A percentile compares a stretch with the other conserved stretches of the same genome.
These are phyloP conservation scores for Ictalurus furcatus DNA, from an alignment of 2,113 vertebrate species.

Conservation along the genomic window DNA sequence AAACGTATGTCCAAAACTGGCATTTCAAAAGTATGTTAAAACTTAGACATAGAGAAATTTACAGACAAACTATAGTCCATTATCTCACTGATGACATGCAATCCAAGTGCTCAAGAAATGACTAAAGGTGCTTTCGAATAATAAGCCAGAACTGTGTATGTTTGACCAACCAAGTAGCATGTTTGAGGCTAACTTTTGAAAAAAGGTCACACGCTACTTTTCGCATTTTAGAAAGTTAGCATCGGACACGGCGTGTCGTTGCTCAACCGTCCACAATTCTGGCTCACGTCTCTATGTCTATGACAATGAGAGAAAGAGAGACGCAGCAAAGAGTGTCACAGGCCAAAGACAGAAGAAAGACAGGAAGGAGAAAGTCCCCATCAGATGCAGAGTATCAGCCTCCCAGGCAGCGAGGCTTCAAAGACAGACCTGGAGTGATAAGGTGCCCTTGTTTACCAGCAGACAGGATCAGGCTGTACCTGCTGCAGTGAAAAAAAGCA, in stretches of 20 bases:
- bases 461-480: slow-evolving; percentile 44
- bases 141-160: neutral
- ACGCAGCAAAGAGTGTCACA: slow-evolving; percentile 22
- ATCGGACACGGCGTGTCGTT: no score
- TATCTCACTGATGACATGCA: neutral
- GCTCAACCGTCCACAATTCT: neutral
- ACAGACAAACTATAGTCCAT: neutral
- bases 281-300: neutral
- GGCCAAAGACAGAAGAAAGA: slow-evolving; percentile 6
- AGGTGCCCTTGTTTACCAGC: slow-evolving; percentile 51
- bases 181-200: neutral
- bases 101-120: neutral
- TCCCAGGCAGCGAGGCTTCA: slow-evolving; percentile 38
- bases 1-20: neutral
- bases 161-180: neutral
- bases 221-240: neutral
- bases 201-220: neutral
- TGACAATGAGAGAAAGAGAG: neutral
- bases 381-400: slow-evolving; percentile 40
- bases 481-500: slow-evolving; percentile 28
- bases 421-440: slow-evolving; percentile 38
- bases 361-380: slow-evolving; percentile 21
- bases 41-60: neutral
- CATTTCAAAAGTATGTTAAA: neutral
- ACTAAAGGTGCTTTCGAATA: neutral